Percentiles rank a stretch among this genome's conserved stretches.
Conservation (phyloP, 2,113 vertebrate genomes). For the Columba livia region DNA sequence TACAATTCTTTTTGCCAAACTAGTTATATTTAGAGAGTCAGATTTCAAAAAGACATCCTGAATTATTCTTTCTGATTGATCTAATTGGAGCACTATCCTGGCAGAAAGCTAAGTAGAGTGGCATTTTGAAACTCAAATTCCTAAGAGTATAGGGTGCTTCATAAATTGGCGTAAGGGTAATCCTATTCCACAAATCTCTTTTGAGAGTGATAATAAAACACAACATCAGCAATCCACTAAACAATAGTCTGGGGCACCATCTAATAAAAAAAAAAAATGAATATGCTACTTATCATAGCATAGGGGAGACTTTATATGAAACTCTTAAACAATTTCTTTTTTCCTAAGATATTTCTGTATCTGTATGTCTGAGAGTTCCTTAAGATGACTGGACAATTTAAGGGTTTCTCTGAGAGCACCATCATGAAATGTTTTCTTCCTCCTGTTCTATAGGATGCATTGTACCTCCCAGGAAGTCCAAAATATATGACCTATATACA, state of each 20-base stretch:
- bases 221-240: slow-evolving; percentile 2
- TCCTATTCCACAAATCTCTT: slow-evolving; percentile 19
- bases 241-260: not conserved
- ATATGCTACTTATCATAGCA: not conserved
- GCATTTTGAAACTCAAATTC: not conserved
- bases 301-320: not conserved
- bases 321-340: not conserved
- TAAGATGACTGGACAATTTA: not conserved
- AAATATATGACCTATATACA: accelerated
- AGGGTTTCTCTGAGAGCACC: not conserved
- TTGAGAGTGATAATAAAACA: not conserved
- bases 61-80: not conserved
- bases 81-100: not conserved
- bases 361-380: not conserved
- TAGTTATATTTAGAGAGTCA: not conserved
- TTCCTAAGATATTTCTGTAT: not conserved
- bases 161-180: not conserved
- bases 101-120: not conserved
- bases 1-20: not conserved
- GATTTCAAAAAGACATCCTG: not conserved
- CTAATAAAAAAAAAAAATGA: not conserved
- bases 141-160: not conserved
- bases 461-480: not conserved
- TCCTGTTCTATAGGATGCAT: not conserved
- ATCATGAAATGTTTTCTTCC: not conserved